phyloP scores from a whole-genome alignment of 1,140 invertebrate genomes.

The Drosophila neocordata region DNA sequence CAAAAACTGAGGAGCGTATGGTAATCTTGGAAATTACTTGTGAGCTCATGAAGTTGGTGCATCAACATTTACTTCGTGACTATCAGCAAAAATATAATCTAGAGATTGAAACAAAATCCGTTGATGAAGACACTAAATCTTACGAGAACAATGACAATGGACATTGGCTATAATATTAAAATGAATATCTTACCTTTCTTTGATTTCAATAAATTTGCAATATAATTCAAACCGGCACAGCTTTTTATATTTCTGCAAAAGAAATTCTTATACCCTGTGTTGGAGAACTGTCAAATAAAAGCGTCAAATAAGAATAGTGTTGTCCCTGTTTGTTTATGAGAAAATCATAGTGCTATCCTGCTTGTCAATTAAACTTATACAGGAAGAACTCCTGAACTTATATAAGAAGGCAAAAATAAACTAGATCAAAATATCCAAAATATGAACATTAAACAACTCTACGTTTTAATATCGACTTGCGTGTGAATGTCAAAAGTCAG shows the following conservation, averaged over 20 bases:
- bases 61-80: slow-evolving; percentile 19
- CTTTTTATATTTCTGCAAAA: background rate
- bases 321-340: no score
- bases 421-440: no score
- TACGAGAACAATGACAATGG: background rate
- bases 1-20: slow-evolving; percentile 37
- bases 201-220: background rate
- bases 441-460: no score
- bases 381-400: no score
- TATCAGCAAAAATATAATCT: background rate
- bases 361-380: no score
- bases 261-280: background rate
- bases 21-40: slow-evolving; percentile 44
- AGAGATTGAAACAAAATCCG: slow-evolving; percentile 11
- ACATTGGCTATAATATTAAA: background rate
- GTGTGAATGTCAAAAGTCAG: no score
- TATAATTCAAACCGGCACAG: background rate
- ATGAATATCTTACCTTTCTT: background rate
- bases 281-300: background rate
- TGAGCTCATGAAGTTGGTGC: slow-evolving; percentile 41
- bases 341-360: no score
- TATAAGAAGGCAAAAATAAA: no score
- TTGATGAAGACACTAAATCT: background rate
- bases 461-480: no score
- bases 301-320: background rate